Base-by-base conservation (phyloP, 2,113 vertebrate species). In the Pluvialis apricaria region DNA sequence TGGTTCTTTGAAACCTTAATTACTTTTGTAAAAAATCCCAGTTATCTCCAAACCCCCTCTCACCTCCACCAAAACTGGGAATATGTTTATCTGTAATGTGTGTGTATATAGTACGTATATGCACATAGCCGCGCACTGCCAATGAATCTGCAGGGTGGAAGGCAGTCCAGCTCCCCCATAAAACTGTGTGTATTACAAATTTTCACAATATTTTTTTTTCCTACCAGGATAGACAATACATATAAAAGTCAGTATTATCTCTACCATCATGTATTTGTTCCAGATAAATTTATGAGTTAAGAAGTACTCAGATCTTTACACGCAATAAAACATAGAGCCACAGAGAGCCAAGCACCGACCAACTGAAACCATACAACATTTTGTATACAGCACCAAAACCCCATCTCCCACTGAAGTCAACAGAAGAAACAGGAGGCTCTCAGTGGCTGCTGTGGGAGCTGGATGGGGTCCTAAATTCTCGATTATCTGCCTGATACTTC, bases 1-100 rank as follows among this genome's bases (percentile, higher is more conserved):
- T 44, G 25, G 38, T 36, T 82, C 91, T 85, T 71, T 76, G 36
- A 89, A 94, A 94, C 34, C 15, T 58, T 86, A 61, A 79, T 88
- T 92, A 65, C 42, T 83, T 88, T 34, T 22, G 8, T 15, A 5
- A 47, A 47, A 62, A 87, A 45, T 14, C 14, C 16, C 58, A 70
- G 22, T 68, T 86, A 82, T 80, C 62, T 34, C 81, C 55, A 85
- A 94, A 87, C 14, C 58, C 62, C 60, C 71, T 55, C 38, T 94
- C 32, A 73, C 28, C 60, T 58, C 38, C 34, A 85, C 22, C 0
- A 0, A 66, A 85, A 68, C 14, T 36, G 26, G 26, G 51, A 84
- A 65, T 38, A 61, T 20, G 15, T 0, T 2, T 79, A 4, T 38
- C 18, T 1, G 0, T 5, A 16, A 10, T 49, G 36, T 22, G 57